Evolutionary conservation across 2,797 vertebrate genomes (phyloP).

Genomic region (Pagetopsis macropterus): DNA sequence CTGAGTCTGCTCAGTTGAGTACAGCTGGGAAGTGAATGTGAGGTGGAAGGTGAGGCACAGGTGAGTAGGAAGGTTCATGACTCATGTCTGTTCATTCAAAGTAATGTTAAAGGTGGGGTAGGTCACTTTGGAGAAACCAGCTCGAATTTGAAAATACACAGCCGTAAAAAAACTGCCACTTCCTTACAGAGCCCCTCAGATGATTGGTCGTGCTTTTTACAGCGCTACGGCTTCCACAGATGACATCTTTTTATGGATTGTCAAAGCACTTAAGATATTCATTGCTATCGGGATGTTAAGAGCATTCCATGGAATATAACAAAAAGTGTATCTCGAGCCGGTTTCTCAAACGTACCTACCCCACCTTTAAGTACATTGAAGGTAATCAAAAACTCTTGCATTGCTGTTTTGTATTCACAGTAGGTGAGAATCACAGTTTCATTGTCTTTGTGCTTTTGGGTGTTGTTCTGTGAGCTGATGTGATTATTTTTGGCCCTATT

Average conservation of each 20-base stretch:
- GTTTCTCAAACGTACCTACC: too few relatives aligned
- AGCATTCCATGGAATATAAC: too few relatives aligned
- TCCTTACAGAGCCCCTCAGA: too few relatives aligned
- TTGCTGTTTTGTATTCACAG: neutral
- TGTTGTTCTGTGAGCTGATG: slow-evolving; percentile 33
- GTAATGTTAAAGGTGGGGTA: neutral
- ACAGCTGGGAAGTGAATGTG: slow-evolving; percentile 29
- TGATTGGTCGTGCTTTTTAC: too few relatives aligned
- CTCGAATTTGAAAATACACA: too few relatives aligned
- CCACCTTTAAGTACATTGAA: neutral
- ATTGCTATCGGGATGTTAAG: too few relatives aligned
- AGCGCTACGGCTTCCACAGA: too few relatives aligned
- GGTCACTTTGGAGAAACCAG: too few relatives aligned
- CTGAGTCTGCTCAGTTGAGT: slow-evolving; percentile 53
- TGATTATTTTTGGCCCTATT: slow-evolving; percentile 55
- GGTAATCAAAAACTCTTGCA: neutral
- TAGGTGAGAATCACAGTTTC: neutral
- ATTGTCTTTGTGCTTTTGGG: slow-evolving; percentile 12
- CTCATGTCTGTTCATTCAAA: slow-evolving; percentile 5
- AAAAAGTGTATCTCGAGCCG: too few relatives aligned
- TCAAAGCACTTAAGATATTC: too few relatives aligned
- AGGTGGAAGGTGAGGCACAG: slow-evolving; percentile 42
- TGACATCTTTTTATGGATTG: too few relatives aligned
- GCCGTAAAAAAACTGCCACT: too few relatives aligned
- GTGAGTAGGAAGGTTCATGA: slow-evolving; percentile 18